A percentile compares a stretch with the other conserved stretches of the same genome.
Conservation (phyloP, 2,888 invertebrate genomes). For the Cyaniris semiargus region DNA sequence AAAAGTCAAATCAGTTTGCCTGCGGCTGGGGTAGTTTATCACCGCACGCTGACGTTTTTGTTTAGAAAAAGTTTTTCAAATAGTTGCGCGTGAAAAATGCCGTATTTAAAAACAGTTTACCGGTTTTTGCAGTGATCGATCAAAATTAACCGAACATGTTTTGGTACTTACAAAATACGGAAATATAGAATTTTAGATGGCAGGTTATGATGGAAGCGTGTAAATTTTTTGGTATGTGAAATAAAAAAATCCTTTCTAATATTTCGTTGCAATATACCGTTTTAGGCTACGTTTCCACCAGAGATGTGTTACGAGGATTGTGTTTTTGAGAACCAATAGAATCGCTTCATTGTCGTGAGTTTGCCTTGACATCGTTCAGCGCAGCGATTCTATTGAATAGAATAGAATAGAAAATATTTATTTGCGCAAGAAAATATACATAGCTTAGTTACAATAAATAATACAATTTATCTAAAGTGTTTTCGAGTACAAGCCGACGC, state of each 20-base stretch:
- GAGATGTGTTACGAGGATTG: too few species aligned
- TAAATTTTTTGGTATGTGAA: neutral
- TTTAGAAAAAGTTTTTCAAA: slow-evolving; percentile 27
- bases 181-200: neutral
- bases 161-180: neutral
- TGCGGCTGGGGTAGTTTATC: slow-evolving; percentile 42
- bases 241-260: neutral
- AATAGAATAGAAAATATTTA: too few species aligned
- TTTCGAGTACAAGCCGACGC: too few species aligned
- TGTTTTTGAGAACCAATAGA: too few species aligned
- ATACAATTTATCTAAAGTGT: too few species aligned
- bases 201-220: neutral
- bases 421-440: too few species aligned
- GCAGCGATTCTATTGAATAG: too few species aligned
- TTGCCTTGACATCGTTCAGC: too few species aligned
- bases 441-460: too few species aligned
- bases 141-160: slow-evolving; percentile 16
- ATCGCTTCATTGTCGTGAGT: too few species aligned
- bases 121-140: slow-evolving; percentile 24
- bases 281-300: too few species aligned
- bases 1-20: slow-evolving; percentile 19
- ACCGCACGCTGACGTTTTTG: slow-evolving; percentile 19
- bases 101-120: slow-evolving; percentile 28
- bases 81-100: slow-evolving; percentile 19
- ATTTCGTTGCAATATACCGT: neutral